Base-by-base conservation (phyloP, 64 coral and sea anemone species). In the Stichodactyla mertensii region DNA sequence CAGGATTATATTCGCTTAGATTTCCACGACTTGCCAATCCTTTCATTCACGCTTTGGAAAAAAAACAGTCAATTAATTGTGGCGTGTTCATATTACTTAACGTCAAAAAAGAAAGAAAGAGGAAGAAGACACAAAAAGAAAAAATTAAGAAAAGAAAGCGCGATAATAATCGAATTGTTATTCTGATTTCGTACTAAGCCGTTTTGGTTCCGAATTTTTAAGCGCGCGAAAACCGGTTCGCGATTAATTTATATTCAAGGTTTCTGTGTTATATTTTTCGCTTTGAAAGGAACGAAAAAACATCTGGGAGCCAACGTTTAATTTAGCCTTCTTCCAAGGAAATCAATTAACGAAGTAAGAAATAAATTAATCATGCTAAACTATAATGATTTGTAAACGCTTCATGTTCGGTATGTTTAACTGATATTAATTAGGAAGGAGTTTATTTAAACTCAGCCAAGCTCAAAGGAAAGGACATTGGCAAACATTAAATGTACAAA, bases 321-420 rank as follows among this genome's bases (percentile, higher is more conserved):
- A 93, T 93, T 93, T 93, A 89, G 80, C 71, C 83, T 86, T 79
- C 85, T 89, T 85, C 85, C 91, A 89, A 84, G 88, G 82, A 97
- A 97, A 97, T 93, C 94, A 93, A 92, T 93, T 95, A 95, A 89
- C 23, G 86, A 71, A 89, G 84, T 53, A 55, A 85, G 94, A 88
- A 84, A 90, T 97, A 86, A 90, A 97, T 97, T 90, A 97, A 92
- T 93, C 86, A 93, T 90, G 91, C 91, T 92, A 92, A 97, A 97
- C 66, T 89, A 80, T 97, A 97, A 97, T 97, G 94, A 97, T 93
- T 88, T 97, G 94, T 97, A 97, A 97, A 97, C 94, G 79, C 88
- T 90, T 90, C 91, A 79, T 66, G 93, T 92, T 90, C 94, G 78
- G 94, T 92, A 97, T 97, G 91, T 97, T 97, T 97, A 97, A 97